Base-by-base conservation (phyloP, 1,140 invertebrate species). In the Drosophila burlai region DNA sequence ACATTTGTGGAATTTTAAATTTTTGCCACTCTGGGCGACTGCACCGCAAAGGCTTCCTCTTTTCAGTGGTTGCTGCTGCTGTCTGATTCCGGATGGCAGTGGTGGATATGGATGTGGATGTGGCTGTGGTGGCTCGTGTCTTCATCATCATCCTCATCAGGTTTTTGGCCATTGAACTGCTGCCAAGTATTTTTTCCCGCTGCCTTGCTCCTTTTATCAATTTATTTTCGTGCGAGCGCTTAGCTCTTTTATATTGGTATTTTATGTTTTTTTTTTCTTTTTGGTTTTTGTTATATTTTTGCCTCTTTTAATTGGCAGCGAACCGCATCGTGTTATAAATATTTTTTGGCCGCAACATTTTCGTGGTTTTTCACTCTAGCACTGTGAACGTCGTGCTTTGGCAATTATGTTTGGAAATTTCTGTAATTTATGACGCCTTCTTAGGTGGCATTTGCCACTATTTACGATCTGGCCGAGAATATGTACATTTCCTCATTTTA, bases 1-100 rank as follows among this genome's bases (percentile, higher is more conserved):
- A 87, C 83, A 86, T 86, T 86, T 86, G 83, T 80, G 83, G 83
- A 86, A 86, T 86, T 87, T 86, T 75, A 86, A 87, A 86, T 83
- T 86, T 72, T 86, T 73, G 43, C 69, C 69, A 71, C 69, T 73
- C 66, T 38, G 34, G 69, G 54, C 29, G 64, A 54, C 43, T 71
- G 69, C 67, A 72, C 15, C 59, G 68, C 54, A 31, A 72, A 73
- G 69, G 69, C 69, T 73, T 73, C 67, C 38, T 57, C 59, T 36
- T 55, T 67, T 62, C 67, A 66, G 40, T 54, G 66, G 66, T 69
- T 65, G 65, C 45, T 26, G 24, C 24, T 26, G 49, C 49, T 66
- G 54, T 59, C 45, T 47, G 34, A 24, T 38, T 63, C 16, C 29
- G 29, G 34, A 54, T 40, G 49, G n/a, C 11, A 3, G n/a, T 52